Conservation (phyloP, 2,113 vertebrate species). For the Camelus bactrianus region DNA sequence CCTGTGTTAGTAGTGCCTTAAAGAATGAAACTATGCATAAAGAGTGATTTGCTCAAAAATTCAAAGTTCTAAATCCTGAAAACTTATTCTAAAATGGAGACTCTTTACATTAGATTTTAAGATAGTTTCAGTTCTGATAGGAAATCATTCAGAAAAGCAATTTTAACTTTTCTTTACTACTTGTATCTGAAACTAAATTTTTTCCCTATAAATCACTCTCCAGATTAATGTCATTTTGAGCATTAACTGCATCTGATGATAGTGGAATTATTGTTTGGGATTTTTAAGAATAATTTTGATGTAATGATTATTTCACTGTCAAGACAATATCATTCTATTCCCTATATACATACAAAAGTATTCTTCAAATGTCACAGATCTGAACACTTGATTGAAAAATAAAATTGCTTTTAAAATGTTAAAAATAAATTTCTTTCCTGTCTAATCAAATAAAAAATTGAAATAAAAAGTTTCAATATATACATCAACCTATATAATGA, state of each 20-base stretch:
- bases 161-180: constrained; percentile 40
- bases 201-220: constrained; percentile 3
- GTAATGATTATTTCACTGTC: constrained; percentile 9
- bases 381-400: constrained; percentile 37
- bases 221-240: neutral
- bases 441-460: neutral
- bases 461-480: neutral
- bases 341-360: neutral
- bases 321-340: neutral
- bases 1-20: neutral
- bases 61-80: neutral
- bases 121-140: neutral
- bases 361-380: neutral
- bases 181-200: neutral
- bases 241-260: neutral
- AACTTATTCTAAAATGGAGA: neutral
- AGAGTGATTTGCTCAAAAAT: neutral
- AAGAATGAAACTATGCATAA: neutral
- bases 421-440: neutral
- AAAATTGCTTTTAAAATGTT: neutral
- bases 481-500: neutral
- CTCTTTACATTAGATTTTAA: neutral
- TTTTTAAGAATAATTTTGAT: constrained; percentile 47
- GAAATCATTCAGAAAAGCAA: neutral
- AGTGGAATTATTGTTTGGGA: neutral